These are phyloP conservation scores for Myotis davidii DNA, from an alignment of 2,113 vertebrate species.

Conservation along the genomic window DNA sequence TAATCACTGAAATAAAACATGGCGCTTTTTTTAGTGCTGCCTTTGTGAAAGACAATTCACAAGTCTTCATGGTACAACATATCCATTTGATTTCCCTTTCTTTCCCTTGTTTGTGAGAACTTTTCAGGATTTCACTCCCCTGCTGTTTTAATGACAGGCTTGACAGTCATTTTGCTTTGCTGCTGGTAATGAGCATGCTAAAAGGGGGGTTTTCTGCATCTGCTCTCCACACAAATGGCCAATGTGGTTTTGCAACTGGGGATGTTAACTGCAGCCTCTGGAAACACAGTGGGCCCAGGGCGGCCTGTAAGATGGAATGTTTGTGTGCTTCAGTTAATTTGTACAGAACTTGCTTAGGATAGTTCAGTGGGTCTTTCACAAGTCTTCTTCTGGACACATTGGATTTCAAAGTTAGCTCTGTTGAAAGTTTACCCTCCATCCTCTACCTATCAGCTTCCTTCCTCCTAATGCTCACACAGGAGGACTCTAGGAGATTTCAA, in stretches of 20 bases:
- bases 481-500: background rate
- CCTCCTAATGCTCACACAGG: background rate
- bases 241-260: background rate
- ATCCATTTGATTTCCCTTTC: slow-evolving; percentile 34
- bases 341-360: background rate
- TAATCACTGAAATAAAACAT: background rate
- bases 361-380: background rate
- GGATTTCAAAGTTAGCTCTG: background rate
- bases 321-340: background rate
- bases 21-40: background rate
- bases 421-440: background rate
- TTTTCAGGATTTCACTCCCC: slow-evolving; percentile 41
- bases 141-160: slow-evolving; percentile 58
- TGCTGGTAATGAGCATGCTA: background rate
- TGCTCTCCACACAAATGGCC: slow-evolving; percentile 43
- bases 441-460: background rate
- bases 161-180: slow-evolving; percentile 54
- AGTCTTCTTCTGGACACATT: background rate
- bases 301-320: background rate
- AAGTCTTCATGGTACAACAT: background rate
- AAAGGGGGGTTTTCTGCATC: slow-evolving; percentile 12
- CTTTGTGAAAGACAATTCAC: slow-evolving; percentile 35
- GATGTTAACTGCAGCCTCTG: background rate
- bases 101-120: slow-evolving; percentile 35
- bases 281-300: background rate